Percentiles rank a stretch among this genome's conserved stretches.
Evolutionary conservation across 2,888 invertebrate species (phyloP).

Genomic region (Polydrusus tereticollis): DNA sequence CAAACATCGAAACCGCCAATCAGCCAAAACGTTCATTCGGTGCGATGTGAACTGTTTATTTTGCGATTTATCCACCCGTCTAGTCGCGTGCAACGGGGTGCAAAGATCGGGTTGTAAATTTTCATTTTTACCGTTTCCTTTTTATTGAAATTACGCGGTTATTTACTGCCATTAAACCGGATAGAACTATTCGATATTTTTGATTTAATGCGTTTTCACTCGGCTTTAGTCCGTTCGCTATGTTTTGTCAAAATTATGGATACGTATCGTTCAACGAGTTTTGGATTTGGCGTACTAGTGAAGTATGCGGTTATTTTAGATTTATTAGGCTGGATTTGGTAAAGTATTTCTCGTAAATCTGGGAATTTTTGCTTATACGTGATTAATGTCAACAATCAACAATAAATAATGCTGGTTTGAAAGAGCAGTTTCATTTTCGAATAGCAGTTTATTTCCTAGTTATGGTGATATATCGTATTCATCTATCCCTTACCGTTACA

Average conservation of each 20-base stretch:
- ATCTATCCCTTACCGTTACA: no score
- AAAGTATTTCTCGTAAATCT: constrained; percentile 42
- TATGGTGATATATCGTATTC: not conserved
- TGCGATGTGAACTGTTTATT: constrained; percentile 38
- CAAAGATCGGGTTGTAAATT: constrained; percentile 58
- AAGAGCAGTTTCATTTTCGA: constrained; percentile 24
- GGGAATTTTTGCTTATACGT: constrained; percentile 44
- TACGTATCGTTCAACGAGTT: constrained; percentile 47
- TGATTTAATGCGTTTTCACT: constrained; percentile 47
- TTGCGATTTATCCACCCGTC: constrained; percentile 30
- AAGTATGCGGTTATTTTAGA: constrained; percentile 44
- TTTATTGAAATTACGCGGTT: constrained; percentile 59
- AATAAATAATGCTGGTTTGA: constrained; percentile 32
- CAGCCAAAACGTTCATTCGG: constrained; percentile 23
- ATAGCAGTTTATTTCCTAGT: not conserved
- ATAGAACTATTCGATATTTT: constrained; percentile 52
- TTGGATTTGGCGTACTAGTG: constrained; percentile 47
- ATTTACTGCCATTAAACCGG: constrained; percentile 58
- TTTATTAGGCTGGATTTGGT: constrained; percentile 37
- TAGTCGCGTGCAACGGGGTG: constrained; percentile 57
- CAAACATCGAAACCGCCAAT: constrained; percentile 35
- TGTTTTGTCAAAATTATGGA: constrained; percentile 51
- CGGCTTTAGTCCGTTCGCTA: constrained; percentile 39
- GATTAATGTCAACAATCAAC: constrained; percentile 44
- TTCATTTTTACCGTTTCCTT: constrained; percentile 61